Base-by-base conservation (phyloP, 2,797 vertebrate genomes). In the Sebastes alutus region DNA sequence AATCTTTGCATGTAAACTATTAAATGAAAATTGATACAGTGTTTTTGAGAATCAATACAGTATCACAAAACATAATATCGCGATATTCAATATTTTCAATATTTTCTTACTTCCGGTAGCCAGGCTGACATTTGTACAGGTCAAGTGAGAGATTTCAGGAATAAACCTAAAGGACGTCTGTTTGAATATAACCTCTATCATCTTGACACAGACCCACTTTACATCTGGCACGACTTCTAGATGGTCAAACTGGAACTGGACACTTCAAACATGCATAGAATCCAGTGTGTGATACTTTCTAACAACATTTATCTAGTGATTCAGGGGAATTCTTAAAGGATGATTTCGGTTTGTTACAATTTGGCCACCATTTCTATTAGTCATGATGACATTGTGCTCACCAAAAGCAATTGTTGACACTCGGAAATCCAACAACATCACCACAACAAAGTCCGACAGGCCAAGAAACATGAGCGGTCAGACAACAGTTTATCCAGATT, bases 1-100 rank as follows among this genome's bases (percentile, higher is more conserved):
- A 38, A 38, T 38, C 38, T 38, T 38, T 38, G 38, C 38, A 38
- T 14, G 5, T 38, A 38, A 38, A 38, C 38, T 38, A 38, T 38
- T 38, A 38, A 1, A 38, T 38, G 0, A 14, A 38, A 38, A 38
- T 38, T 0, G 1, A 14, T 38, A 38, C 13, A 14, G 38, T 38
- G 38, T 42, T 42, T 42, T 14, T 42, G 5, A 42, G 38, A 42
- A 42, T 42, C 38, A 42, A 38, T 33, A 33, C 33, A 33, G 33
- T 33, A 33, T 11, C 33, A 33, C 10, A 38, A 3, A 42, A 42
- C 38, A 14, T 42, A 42, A 42, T 42, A 42, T 42, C 38, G 38
- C 14, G 14, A 42, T 42, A 42, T 42, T 42, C 38, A 18, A 42
- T 42, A 42, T 42, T 18, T 42, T 42, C 6, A 7, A 42, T 42